phyloP scores from a whole-genome alignment of 2,888 invertebrate species.

The Drosophila melanosoma region DNA sequence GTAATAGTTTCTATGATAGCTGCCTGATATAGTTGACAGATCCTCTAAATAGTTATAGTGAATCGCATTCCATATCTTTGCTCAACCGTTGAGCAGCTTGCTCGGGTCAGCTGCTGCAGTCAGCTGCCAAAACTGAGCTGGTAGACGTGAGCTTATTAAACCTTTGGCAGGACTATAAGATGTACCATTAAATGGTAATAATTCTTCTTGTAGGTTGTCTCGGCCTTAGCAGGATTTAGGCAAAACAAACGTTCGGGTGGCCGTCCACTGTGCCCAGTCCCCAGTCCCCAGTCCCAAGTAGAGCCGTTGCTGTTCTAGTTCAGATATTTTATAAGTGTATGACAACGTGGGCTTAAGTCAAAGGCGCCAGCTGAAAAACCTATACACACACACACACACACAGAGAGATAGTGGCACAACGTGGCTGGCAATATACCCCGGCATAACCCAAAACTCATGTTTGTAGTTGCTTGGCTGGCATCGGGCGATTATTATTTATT shows the following conservation, averaged over 20 bases:
- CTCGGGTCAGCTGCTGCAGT: constrained; percentile 16
- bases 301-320: constrained; percentile 49
- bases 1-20: too few relatives aligned
- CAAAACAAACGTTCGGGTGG: constrained; percentile 31
- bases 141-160: constrained; percentile 30
- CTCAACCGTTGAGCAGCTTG: constrained; percentile 6
- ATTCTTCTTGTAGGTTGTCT: constrained; percentile 55
- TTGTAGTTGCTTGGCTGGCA: constrained; percentile 52
- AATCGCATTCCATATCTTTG: constrained; percentile 1
- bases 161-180: constrained; percentile 30
- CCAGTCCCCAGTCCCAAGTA: constrained; percentile 2
- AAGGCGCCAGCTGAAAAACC: constrained; percentile 57
- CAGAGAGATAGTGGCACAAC: background rate
- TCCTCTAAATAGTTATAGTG: background rate
- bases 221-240: constrained; percentile 48
- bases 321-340: constrained; percentile 75
- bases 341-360: constrained; percentile 76
- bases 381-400: constrained; percentile 31
- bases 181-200: constrained; percentile 69
- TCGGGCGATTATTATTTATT: constrained; percentile 82
- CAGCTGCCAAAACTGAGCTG: background rate
- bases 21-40: background rate
- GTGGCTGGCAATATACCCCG: background rate
- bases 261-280: constrained; percentile 3
- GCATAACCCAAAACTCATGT: constrained; percentile 23